Conservation (phyloP, 1,140 invertebrate species). For the Drosophila azteca region DNA sequence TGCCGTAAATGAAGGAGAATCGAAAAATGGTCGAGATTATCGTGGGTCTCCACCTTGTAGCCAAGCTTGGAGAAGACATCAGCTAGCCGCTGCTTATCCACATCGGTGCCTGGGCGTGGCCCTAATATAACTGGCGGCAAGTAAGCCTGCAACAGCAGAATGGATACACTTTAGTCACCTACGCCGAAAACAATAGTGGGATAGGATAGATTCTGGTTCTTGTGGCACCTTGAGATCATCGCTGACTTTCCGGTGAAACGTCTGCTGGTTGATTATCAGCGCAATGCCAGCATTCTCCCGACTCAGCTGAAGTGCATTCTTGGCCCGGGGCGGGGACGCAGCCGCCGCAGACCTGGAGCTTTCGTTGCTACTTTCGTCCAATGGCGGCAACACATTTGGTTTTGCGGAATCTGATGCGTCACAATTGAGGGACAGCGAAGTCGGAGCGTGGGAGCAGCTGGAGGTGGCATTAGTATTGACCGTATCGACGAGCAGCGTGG, state of each 20-base stretch:
- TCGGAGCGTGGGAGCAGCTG: not conserved
- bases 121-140: conserved; percentile 29
- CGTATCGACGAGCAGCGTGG: conserved; percentile 56
- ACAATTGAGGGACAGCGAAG: not conserved
- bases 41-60: conserved; percentile 52
- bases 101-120: conserved; percentile 65
- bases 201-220: not conserved
- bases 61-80: conserved; percentile 67
- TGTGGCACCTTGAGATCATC: conserved; percentile 20
- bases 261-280: conserved; percentile 75
- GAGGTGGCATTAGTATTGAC: conserved; percentile 47
- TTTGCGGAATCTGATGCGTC: not conserved
- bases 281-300: conserved; percentile 60
- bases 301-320: conserved; percentile 36
- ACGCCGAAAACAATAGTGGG: too few species aligned
- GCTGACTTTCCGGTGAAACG: conserved; percentile 56
- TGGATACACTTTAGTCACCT: not conserved
- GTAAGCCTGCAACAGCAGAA: conserved; percentile 19
- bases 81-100: conserved; percentile 47
- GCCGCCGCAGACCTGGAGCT: not conserved
- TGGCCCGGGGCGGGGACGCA: not conserved
- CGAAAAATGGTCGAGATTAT: conserved; percentile 62
- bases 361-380: too few species aligned
- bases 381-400: too few species aligned
- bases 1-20: conserved; percentile 57